These are phyloP conservation scores for Helostoma temminkii DNA, from an alignment of 2,797 vertebrate species.

Conservation along the genomic window DNA sequence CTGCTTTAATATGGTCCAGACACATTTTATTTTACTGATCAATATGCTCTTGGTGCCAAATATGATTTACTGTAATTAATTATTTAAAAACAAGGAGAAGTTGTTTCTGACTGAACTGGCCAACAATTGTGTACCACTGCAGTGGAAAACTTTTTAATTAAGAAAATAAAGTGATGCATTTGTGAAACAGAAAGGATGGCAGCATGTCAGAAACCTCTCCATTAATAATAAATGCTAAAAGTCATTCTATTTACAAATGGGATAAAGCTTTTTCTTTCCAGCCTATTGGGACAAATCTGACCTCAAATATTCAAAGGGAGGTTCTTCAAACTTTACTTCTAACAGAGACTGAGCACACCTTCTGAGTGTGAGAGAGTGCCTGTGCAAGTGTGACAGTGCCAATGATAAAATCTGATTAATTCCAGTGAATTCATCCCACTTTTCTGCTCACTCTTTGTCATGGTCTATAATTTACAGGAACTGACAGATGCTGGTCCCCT, in stretches of 20 bases:
- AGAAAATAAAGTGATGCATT: conserved; percentile 10
- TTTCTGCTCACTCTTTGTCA: conserved; percentile 47
- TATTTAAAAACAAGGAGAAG: conserved; percentile 3
- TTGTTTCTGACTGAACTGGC: background rate
- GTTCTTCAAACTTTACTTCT: conserved; percentile 41
- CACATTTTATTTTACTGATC: background rate
- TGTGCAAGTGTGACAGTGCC: conserved; percentile 41
- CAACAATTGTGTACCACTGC: background rate
- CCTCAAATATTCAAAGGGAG: conserved; percentile 34
- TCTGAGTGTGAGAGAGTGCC: conserved; percentile 41
- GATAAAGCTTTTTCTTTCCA: conserved; percentile 15
- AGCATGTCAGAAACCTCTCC: conserved; percentile 13
- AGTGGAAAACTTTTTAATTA: conserved; percentile 41
- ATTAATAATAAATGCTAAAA: conserved; percentile 50
- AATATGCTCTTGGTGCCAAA: background rate
- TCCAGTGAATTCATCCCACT: conserved; percentile 51
- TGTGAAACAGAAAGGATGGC: background rate
- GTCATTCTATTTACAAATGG: conserved; percentile 34
- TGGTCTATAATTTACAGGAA: conserved; percentile 55
- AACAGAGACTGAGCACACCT: conserved; percentile 30
- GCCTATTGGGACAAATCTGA: conserved; percentile 44
- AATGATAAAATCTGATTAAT: conserved; percentile 62
- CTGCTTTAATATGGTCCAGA: background rate
- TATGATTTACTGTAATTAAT: conserved; percentile 3
- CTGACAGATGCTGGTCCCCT: conserved; percentile 50